Percentiles rank a stretch among this genome's conserved stretches.
phyloP scores from a whole-genome alignment of 1,140 invertebrate species.

The Pseudomyrmex gracilis region DNA sequence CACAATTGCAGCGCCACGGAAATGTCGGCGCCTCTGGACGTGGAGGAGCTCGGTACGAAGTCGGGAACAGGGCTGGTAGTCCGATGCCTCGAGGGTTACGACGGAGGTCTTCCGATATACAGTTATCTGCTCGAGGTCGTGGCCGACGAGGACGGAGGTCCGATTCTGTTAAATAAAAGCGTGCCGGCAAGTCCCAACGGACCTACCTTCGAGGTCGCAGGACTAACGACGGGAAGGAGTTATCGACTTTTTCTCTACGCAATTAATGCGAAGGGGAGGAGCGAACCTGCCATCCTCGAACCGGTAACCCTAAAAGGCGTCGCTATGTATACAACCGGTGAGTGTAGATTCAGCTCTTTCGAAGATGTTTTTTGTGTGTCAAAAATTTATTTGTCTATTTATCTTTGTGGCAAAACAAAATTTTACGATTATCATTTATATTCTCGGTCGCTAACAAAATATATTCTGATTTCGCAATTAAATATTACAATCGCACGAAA shows the following conservation, averaged over 20 bases:
- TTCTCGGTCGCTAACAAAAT: too few species aligned
- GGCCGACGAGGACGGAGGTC: conserved; percentile 76
- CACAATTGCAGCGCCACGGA: conserved; percentile 91
- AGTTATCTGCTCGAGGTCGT: conserved; percentile 92
- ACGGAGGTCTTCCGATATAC: conserved; percentile 92
- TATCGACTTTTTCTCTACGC: conserved; percentile 92
- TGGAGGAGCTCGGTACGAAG: conserved; percentile 81
- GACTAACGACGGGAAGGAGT: conserved; percentile 91
- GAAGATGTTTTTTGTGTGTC: background rate
- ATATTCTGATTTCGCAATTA: too few species aligned
- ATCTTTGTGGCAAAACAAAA: background rate
- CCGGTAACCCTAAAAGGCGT: conserved; percentile 92
- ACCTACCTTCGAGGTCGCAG: conserved; percentile 90
- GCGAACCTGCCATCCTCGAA: conserved; percentile 92
- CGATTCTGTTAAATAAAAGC: conserved; percentile 76
- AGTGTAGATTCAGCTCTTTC: conserved; percentile 60
- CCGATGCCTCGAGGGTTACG: conserved; percentile 93
- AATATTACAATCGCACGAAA: too few species aligned
- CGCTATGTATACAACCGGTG: conserved; percentile 87
- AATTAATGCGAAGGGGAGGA: conserved; percentile 93
- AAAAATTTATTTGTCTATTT: background rate
- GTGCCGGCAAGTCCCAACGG: conserved; percentile 72
- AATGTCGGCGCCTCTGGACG: conserved; percentile 76
- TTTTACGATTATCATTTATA: too few species aligned
- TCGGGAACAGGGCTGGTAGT: conserved; percentile 87